Conservation (phyloP, 2,888 invertebrate genomes). For the Cheilosia variabilis region DNA sequence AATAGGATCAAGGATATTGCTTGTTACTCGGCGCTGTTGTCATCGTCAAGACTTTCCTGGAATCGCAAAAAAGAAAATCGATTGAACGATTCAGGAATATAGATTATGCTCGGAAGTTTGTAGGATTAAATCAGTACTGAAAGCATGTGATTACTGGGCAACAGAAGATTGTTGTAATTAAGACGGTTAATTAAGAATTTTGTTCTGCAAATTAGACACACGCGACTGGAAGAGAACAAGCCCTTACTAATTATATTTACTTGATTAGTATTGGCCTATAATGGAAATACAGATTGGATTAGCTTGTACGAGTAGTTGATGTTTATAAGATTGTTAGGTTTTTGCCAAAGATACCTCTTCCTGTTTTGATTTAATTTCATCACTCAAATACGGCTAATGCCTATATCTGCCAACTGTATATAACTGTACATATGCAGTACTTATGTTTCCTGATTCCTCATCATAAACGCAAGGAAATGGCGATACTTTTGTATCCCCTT, state of each 20-base stretch:
- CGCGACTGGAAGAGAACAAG: background rate
- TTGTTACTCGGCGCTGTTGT: background rate
- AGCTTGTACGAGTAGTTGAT: no score
- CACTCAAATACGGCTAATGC: no score
- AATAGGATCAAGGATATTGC: slow-evolving; percentile 13
- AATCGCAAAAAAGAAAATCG: slow-evolving; percentile 6
- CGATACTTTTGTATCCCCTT: background rate
- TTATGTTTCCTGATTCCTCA: no score
- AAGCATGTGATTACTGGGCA: slow-evolving; percentile 22
- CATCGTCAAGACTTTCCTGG: slow-evolving; percentile 6
- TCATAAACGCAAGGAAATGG: no score
- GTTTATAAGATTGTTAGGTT: no score
- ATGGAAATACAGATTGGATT: no score
- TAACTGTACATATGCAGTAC: no score
- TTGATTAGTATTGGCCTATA: no score
- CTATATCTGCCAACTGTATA: no score
- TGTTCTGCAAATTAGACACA: slow-evolving; percentile 9
- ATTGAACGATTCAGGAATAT: slow-evolving; percentile 32
- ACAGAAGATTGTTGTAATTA: slow-evolving; percentile 40
- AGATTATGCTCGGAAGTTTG: slow-evolving; percentile 17
- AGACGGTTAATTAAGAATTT: slow-evolving; percentile 43
- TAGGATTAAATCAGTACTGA: slow-evolving; percentile 4
- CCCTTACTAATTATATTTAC: background rate
- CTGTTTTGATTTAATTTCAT: no score
- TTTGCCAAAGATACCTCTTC: no score